Evolutionary conservation across 2,797 vertebrate genomes (phyloP).

Genomic region (Diglossa cyanea): DNA sequence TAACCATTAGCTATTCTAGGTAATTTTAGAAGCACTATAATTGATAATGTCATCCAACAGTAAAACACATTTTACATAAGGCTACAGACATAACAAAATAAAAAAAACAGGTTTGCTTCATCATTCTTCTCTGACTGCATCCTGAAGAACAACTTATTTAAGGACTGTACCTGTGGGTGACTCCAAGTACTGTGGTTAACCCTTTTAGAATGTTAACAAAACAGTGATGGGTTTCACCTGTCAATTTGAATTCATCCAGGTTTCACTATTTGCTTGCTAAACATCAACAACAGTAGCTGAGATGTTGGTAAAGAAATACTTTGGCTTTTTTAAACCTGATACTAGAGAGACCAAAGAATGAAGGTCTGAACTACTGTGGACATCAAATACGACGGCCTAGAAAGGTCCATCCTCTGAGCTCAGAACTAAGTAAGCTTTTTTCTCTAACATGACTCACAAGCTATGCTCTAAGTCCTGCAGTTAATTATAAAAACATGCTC

Average conservation of each 20-base stretch:
- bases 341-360: background rate
- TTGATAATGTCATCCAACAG: background rate
- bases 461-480: background rate
- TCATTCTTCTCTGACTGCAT: background rate
- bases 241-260: background rate
- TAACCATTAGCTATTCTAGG: background rate
- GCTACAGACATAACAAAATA: background rate
- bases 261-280: background rate
- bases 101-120: background rate
- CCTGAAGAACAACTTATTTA: background rate
- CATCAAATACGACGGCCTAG: background rate
- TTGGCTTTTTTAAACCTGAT: background rate
- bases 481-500: constrained; percentile 70
- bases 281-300: background rate
- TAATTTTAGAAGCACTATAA: background rate
- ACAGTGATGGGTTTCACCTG: background rate
- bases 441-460: background rate
- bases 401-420: background rate
- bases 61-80: background rate
- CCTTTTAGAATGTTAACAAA: background rate
- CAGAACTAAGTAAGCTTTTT: background rate
- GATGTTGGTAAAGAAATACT: background rate
- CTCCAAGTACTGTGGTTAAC: background rate
- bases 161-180: background rate
- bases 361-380: background rate